These are phyloP conservation scores for Mesaphorura yosii DNA, from an alignment of 1,140 invertebrate species.

Conservation along the genomic window DNA sequence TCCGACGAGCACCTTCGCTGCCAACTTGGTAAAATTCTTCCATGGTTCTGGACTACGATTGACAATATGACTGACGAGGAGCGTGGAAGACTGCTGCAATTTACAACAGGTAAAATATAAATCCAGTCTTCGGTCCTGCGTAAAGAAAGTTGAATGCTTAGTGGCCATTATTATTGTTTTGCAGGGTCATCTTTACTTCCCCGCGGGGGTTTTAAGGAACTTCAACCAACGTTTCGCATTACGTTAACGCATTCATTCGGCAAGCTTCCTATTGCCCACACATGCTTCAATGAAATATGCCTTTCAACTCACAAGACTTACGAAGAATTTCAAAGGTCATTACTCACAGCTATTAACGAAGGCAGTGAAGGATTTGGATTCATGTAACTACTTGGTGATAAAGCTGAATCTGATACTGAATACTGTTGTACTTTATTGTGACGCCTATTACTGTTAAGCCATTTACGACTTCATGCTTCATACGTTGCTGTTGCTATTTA, in stretches of 20 bases:
- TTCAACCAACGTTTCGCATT: slow-evolving; percentile 81
- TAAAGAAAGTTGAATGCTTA: too few species aligned
- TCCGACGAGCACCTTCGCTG: slow-evolving; percentile 54
- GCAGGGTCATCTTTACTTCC: slow-evolving; percentile 82
- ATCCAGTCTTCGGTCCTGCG: too few species aligned
- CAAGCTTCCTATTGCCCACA: slow-evolving; percentile 71
- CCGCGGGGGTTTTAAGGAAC: slow-evolving; percentile 71
- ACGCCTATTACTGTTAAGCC: too few species aligned
- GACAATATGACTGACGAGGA: slow-evolving; percentile 82
- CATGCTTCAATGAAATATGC: slow-evolving; percentile 63
- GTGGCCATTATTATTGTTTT: too few species aligned
- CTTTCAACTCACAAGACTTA: slow-evolving; percentile 85
- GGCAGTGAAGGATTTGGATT: slow-evolving; percentile 90
- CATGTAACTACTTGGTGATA: slow-evolving; percentile 46
- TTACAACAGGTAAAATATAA: slow-evolving; percentile 87
- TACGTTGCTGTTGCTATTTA: background rate
- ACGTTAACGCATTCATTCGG: slow-evolving; percentile 70
- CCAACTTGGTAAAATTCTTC: slow-evolving; percentile 68
- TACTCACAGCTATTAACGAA: slow-evolving; percentile 83
- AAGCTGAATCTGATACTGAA: background rate
- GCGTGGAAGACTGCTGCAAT: slow-evolving; percentile 81
- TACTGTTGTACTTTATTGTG: too few species aligned
- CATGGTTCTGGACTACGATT: slow-evolving; percentile 90
- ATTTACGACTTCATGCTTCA: too few species aligned
- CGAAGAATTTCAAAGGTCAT: slow-evolving; percentile 80